phyloP scores from a whole-genome alignment of 2,888 invertebrate species.

The Saturnia pavonia region DNA sequence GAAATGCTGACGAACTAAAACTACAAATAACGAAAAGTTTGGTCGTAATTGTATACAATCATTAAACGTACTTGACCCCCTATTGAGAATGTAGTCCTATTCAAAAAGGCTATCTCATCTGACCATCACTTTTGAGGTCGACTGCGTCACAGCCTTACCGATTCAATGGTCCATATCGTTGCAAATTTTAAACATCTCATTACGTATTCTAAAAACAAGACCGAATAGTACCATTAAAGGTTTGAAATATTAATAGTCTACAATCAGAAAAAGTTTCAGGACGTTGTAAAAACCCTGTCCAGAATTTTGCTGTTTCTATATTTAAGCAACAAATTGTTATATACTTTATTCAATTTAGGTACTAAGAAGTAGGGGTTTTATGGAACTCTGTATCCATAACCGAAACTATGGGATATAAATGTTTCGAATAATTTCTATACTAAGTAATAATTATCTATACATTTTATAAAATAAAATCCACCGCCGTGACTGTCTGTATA shows the following conservation, averaged over 20 bases:
- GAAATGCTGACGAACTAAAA: too few relatives aligned
- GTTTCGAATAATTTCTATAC: too few relatives aligned
- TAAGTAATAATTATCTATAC: too few relatives aligned
- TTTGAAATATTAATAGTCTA: background rate
- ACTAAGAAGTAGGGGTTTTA: too few relatives aligned
- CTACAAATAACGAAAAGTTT: too few relatives aligned
- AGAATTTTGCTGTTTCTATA: background rate
- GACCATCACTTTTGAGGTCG: background rate
- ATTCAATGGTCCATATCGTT: background rate
- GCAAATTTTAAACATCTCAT: background rate
- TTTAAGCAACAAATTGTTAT: background rate
- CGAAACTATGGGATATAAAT: too few relatives aligned
- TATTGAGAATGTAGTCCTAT: background rate
- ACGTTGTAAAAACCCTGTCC: background rate
- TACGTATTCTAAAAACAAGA: background rate
- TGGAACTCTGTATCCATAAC: too few relatives aligned
- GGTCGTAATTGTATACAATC: too few relatives aligned
- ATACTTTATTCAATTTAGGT: too few relatives aligned
- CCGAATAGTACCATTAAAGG: background rate
- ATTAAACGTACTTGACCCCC: background rate
- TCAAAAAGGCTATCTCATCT: background rate
- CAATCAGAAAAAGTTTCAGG: background rate
- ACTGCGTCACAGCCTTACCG: background rate
- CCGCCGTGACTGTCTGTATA: too few relatives aligned
- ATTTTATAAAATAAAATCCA: too few relatives aligned